phyloP scores from a whole-genome alignment of 2,888 invertebrate species.

The Leucophenga montana region DNA sequence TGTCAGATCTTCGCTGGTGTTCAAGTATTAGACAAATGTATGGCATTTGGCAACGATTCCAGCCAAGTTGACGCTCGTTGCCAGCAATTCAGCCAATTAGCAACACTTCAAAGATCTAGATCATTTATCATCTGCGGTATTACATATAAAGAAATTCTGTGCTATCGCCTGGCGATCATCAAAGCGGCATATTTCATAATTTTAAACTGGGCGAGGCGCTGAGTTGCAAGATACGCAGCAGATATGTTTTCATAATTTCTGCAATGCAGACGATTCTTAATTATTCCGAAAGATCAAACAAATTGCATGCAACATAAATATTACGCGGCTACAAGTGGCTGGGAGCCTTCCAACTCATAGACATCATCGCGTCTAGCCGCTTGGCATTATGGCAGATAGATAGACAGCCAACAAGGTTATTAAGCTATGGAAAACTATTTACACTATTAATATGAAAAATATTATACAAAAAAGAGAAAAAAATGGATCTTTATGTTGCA shows the following conservation, averaged over 20 bases:
- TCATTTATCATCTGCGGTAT: constrained; percentile 33
- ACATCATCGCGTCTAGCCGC: constrained; percentile 37
- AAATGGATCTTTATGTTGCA: not conserved
- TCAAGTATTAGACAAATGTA: not conserved
- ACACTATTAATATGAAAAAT: constrained; percentile 38
- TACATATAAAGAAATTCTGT: constrained; percentile 33
- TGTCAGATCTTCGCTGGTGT: constrained; percentile 37
- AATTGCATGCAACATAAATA: constrained; percentile 70
- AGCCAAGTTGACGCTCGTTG: constrained; percentile 36
- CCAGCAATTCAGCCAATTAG: constrained; percentile 49
- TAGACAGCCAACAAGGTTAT: constrained; percentile 49
- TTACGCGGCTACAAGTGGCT: constrained; percentile 28
- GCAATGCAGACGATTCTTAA: constrained; percentile 61
- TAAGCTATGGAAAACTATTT: constrained; percentile 39
- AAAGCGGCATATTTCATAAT: constrained; percentile 44
- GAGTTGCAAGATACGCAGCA: constrained; percentile 21
- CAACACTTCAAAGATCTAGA: constrained; percentile 55
- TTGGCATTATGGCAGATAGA: constrained; percentile 47
- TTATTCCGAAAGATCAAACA: constrained; percentile 69
- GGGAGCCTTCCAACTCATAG: constrained; percentile 32
- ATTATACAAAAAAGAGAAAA: not conserved
- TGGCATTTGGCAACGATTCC: constrained; percentile 22
- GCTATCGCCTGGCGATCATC: constrained; percentile 36
- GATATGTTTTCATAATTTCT: constrained; percentile 37
- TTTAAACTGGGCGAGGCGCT: constrained; percentile 22